A percentile compares a stretch with the other conserved stretches of the same genome.
These are phyloP conservation scores for Gambusia yucatana DNA, from an alignment of 2,797 vertebrate genomes.

Conservation along the genomic window DNA sequence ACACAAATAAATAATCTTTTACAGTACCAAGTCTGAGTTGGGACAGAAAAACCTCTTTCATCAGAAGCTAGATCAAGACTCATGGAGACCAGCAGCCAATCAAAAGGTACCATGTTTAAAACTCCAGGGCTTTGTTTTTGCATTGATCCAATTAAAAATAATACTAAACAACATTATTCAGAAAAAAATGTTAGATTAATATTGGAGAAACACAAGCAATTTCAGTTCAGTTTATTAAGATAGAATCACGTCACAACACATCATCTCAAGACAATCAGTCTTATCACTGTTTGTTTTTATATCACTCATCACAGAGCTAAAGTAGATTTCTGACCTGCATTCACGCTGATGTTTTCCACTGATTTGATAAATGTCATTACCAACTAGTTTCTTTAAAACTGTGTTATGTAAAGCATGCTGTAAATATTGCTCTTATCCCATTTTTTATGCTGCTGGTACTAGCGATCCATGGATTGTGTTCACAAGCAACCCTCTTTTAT, in stretches of 20 bases:
- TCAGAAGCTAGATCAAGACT: not conserved
- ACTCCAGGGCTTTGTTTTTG: not conserved
- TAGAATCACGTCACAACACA: not conserved
- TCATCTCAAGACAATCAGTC: not conserved
- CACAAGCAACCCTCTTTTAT: not conserved
- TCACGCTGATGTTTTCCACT: not conserved
- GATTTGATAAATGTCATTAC: not conserved
- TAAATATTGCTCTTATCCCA: not conserved
- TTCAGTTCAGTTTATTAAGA: not conserved
- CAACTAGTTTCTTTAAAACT: not conserved
- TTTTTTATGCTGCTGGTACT: not conserved
- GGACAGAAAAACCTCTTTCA: not conserved
- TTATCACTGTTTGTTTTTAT: not conserved
- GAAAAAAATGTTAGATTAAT: not conserved
- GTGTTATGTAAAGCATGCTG: not conserved
- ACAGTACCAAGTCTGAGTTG: not conserved
- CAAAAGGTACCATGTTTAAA: not conserved
- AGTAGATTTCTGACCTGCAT: not conserved
- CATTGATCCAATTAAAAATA: not conserved
- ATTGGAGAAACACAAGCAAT: constrained; percentile 8
- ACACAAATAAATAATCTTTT: not conserved
- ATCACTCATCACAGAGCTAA: not conserved
- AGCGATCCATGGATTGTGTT: not conserved
- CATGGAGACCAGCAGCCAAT: not conserved
- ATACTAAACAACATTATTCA: not conserved